Base-by-base conservation (phyloP, 2,888 invertebrate genomes). In the Prosapia bicincta region DNA sequence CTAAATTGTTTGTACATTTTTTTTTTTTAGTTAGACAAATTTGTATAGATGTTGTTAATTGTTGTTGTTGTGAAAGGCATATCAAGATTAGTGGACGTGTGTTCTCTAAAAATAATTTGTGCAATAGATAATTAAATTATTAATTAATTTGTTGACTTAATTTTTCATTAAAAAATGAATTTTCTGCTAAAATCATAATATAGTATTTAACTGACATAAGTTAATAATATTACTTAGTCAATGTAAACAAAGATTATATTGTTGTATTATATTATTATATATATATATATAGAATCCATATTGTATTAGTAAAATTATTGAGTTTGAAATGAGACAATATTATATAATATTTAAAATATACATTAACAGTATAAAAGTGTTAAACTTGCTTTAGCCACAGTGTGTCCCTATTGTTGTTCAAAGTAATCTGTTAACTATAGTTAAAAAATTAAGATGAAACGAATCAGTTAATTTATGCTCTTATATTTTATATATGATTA, bases 71-170 rank as follows among this genome's bases (percentile, higher is more conserved):
- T 54, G 54, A 20, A 54, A 20, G 2, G 54, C 54, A 54, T 54
- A 54, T 54, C 54, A 54, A 54, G 54, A 54, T 20, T n/a, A 20
- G 54, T 20, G 54, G 54, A 20, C 54, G 54, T 54, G 54, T 20
- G 54, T 54, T 20, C 54, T 5, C 54, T 54, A 68, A 73, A 69
- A 73, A 69, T 68, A 69, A 68, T 73, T 73, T 73, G 73, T 73
- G 73, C 73, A 73, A 73, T 73, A 73, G 73, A 38, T 73, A 69
- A 73, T 43, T 73, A 68, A 68, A 73, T 72, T 38, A 66, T 72
- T 38, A 38, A 66, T 68, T 38, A 73, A 67, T 32, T 68, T 67
- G 73, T 73, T 73, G 73, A 73, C 73, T 73, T 73, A 73, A 73
- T 73, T 72, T 68, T 73, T 73, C 54, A 54, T 54, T 20, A 10